Percentiles rank a stretch among this genome's conserved stretches.
These are phyloP conservation scores for Zapus hudsonius DNA, from an alignment of 2,113 vertebrate species.

Conservation along the genomic window DNA sequence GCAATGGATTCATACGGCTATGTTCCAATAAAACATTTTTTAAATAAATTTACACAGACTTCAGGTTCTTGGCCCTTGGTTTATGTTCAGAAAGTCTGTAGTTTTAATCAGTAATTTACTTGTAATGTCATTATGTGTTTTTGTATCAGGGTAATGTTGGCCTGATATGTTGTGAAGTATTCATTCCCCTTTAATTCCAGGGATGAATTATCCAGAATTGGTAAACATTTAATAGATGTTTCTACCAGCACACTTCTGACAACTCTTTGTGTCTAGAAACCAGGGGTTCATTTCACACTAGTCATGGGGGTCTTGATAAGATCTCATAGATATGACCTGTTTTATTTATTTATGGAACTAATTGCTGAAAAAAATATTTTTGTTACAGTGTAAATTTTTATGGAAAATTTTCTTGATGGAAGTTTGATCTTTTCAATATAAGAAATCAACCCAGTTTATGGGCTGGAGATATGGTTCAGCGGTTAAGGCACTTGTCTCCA, in stretches of 20 bases:
- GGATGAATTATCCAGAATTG: background rate
- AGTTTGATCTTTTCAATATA: background rate
- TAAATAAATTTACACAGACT: background rate
- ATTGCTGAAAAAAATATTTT: background rate
- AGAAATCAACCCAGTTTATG: too few relatives aligned
- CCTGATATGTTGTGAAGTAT: background rate
- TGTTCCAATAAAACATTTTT: background rate
- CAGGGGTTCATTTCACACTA: background rate
- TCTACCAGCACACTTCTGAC: background rate
- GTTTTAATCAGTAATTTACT: background rate
- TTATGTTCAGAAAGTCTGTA: background rate
- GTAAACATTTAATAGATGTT: background rate
- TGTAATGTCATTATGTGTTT: conserved; percentile 12
- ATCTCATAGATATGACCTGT: background rate
- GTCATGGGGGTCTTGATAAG: background rate
- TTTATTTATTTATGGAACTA: background rate
- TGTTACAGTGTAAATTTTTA: background rate
- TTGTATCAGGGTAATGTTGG: background rate
- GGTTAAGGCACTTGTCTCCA: too few relatives aligned
- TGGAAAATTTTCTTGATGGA: background rate
- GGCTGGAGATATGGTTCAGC: too few relatives aligned
- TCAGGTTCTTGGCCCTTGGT: background rate
- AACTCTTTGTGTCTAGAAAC: background rate
- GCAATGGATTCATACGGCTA: background rate
- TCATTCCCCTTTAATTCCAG: background rate